Conservation (phyloP, 1,140 invertebrate genomes). For the Rhyacophila brunnea region DNA sequence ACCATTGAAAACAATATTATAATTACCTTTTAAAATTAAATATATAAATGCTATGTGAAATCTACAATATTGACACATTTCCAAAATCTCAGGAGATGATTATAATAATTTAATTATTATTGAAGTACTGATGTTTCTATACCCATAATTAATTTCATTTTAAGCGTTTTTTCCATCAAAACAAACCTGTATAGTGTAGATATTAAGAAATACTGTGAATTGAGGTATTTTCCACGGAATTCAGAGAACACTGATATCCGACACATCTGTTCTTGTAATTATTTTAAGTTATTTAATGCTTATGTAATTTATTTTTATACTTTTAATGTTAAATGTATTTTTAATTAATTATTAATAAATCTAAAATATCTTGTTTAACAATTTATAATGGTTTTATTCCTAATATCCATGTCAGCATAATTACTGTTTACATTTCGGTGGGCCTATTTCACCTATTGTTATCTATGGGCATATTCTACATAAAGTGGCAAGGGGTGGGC, state of each 20-base stretch:
- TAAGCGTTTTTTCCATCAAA: background rate
- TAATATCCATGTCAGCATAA: too few relatives aligned
- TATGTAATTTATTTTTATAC: slow-evolving; percentile 30
- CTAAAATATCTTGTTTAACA: slow-evolving; percentile 2
- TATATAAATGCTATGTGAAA: too few relatives aligned
- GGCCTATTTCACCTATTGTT: too few relatives aligned
- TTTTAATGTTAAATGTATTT: slow-evolving; percentile 17
- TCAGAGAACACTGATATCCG: too few relatives aligned
- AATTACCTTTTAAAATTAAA: too few relatives aligned
- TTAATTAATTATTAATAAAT: slow-evolving; percentile 10
- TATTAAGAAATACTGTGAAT: background rate
- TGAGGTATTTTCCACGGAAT: background rate
- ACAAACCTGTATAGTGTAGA: slow-evolving; percentile 2
- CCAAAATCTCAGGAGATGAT: too few relatives aligned
- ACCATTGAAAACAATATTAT: too few relatives aligned
- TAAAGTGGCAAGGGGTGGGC: too few relatives aligned
- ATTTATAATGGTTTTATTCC: background rate
- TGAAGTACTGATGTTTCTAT: too few relatives aligned
- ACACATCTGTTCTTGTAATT: background rate
- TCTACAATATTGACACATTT: background rate
- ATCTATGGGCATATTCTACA: too few relatives aligned
- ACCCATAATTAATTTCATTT: background rate
- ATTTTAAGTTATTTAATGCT: slow-evolving; percentile 23
- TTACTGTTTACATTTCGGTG: too few relatives aligned
- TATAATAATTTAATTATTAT: too few relatives aligned